Conservation (phyloP, 2,113 vertebrate species). For the Sciurus niger region DNA sequence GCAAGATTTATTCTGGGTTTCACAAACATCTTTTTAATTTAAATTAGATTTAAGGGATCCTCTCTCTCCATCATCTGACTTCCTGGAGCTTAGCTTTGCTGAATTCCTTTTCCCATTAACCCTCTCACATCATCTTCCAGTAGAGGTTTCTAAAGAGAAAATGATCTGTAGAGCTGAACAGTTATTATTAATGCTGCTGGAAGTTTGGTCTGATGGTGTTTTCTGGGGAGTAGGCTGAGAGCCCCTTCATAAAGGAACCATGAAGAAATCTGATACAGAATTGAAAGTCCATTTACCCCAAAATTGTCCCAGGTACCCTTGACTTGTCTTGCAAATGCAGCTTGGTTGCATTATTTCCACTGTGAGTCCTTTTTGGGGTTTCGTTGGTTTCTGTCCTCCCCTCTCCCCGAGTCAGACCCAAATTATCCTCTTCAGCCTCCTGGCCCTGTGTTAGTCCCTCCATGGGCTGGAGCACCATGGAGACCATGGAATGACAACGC, state of each 20-base stretch:
- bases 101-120: constrained; percentile 60
- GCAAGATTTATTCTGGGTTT: constrained; percentile 80
- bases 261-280: neutral
- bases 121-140: neutral
- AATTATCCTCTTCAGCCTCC: too few relatives aligned
- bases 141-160: constrained; percentile 37
- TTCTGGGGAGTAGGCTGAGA: neutral
- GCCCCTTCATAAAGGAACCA: neutral
- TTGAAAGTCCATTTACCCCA: neutral
- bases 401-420: fast-evolving
- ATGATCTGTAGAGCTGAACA: neutral
- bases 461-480: neutral
- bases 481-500: neutral
- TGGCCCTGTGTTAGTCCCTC: neutral
- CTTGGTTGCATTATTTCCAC: neutral
- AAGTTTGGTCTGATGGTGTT: neutral
- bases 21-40: constrained; percentile 82
- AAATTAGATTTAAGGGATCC: constrained; percentile 78
- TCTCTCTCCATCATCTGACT: constrained; percentile 6
- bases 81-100: constrained; percentile 19
- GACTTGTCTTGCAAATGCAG: neutral
- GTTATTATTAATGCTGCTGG: neutral
- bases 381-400: neutral
- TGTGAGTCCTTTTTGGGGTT: neutral
- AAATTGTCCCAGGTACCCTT: neutral